These are phyloP conservation scores for Chanos chanos DNA, from an alignment of 2,797 vertebrate genomes.

Conservation along the genomic window DNA sequence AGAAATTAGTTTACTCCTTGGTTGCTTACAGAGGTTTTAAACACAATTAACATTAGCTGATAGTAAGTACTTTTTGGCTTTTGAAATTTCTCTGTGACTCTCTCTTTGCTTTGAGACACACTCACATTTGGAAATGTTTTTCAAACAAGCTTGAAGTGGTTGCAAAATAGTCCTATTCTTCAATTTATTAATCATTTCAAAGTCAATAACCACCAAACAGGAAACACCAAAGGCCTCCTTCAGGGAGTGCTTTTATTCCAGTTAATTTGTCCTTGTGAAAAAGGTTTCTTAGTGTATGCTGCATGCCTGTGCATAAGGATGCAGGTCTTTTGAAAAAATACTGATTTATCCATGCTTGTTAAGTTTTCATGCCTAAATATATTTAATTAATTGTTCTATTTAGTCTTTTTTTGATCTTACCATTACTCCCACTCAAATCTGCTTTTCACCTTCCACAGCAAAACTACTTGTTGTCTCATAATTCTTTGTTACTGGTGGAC, in stretches of 20 bases:
- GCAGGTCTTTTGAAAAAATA: not conserved
- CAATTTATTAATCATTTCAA: conserved; percentile 36
- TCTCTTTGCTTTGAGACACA: conserved; percentile 21
- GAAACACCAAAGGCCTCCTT: conserved; percentile 13
- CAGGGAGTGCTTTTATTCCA: conserved; percentile 33
- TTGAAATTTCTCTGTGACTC: conserved; percentile 22
- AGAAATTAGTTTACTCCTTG: too few species aligned
- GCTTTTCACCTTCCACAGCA: conserved; percentile 3
- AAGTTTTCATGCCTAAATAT: conserved; percentile 26
- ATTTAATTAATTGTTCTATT: conserved; percentile 16
- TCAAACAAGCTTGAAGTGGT: conserved; percentile 15
- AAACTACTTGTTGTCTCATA: not conserved
- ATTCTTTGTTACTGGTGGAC: too few species aligned
- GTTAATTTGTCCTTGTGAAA: conserved; percentile 39
- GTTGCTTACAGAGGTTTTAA: too few species aligned
- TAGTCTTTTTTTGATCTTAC: conserved; percentile 8
- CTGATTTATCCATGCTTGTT: conserved; percentile 30
- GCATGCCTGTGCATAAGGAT: conserved; percentile 8
- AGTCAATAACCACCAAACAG: conserved; percentile 30
- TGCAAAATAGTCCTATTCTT: conserved; percentile 34
- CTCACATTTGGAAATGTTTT: conserved; percentile 20
- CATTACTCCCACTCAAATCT: too few species aligned
- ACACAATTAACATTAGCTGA: too few species aligned
- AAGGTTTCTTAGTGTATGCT: conserved; percentile 17
- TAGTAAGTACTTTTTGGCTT: conserved; percentile 22